Evolutionary conservation across 2,888 invertebrate species (phyloP).

Genomic region (Eledone cirrhosa): DNA sequence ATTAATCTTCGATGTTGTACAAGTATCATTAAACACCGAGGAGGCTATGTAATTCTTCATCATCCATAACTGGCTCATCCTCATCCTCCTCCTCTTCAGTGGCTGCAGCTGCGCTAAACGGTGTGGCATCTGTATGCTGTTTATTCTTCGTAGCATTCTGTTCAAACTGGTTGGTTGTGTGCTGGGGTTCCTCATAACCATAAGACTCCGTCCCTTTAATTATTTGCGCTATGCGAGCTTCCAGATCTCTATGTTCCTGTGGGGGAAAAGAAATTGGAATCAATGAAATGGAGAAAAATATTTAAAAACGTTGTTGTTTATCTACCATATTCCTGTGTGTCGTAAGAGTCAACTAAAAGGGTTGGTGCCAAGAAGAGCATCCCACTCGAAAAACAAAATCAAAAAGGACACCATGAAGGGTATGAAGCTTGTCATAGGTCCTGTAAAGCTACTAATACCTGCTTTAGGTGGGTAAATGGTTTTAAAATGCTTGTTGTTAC

Average conservation of each 20-base stretch:
- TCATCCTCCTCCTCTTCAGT: slow-evolving; percentile 40
- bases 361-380: too few relatives aligned
- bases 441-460: too few relatives aligned
- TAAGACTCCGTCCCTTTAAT: slow-evolving; percentile 49
- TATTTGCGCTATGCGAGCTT: slow-evolving; percentile 62
- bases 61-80: slow-evolving; percentile 56
- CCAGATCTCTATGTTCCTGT: slow-evolving; percentile 59
- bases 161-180: slow-evolving; percentile 28
- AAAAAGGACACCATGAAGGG: too few relatives aligned
- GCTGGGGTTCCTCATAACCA: slow-evolving; percentile 30
- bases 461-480: too few relatives aligned
- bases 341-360: too few relatives aligned
- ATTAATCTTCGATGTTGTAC: too few relatives aligned
- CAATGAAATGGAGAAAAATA: too few relatives aligned
- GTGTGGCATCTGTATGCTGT: slow-evolving; percentile 31
- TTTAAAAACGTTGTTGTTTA: too few relatives aligned
- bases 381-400: too few relatives aligned
- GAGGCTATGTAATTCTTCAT: slow-evolving; percentile 59
- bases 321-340: too few relatives aligned
- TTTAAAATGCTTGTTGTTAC: too few relatives aligned
- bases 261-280: slow-evolving; percentile 31
- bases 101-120: not conserved
- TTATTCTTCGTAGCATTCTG: slow-evolving; percentile 5
- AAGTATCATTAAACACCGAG: slow-evolving; percentile 50
- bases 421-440: too few relatives aligned